phyloP scores from a whole-genome alignment of 2,888 invertebrate species.

The Volucella inflata region DNA sequence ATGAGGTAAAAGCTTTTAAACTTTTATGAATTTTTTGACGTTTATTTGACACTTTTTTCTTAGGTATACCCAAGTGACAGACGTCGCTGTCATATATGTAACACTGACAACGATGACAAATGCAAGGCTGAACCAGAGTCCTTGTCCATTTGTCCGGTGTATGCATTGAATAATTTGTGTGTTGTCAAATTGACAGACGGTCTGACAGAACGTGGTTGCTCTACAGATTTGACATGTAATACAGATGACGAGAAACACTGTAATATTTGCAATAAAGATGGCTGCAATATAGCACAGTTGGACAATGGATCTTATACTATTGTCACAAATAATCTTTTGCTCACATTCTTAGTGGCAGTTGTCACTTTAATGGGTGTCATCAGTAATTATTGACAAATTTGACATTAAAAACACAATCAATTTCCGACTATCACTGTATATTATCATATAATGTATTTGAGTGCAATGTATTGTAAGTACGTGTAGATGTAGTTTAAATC shows the following conservation, averaged over 20 bases:
- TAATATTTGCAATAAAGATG: constrained; percentile 77
- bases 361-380: constrained; percentile 31
- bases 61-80: constrained; percentile 80
- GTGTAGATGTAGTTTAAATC: constrained; percentile 48
- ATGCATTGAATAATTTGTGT: constrained; percentile 78
- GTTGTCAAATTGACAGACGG: constrained; percentile 72
- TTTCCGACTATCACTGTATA: constrained; percentile 62
- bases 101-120: constrained; percentile 74
- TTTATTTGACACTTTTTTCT: not conserved
- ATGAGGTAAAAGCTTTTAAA: constrained; percentile 69
- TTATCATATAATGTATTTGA: constrained; percentile 64
- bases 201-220: constrained; percentile 79
- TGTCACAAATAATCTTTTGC: constrained; percentile 45
- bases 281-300: constrained; percentile 79
- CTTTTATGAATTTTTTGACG: constrained; percentile 13
- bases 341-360: constrained; percentile 49
- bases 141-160: constrained; percentile 79
- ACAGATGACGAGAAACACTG: constrained; percentile 76
- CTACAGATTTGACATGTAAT: constrained; percentile 78
- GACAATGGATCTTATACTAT: constrained; percentile 42
- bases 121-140: constrained; percentile 77
- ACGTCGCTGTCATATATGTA: constrained; percentile 80
- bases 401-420: not conserved
- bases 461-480: too few relatives aligned
- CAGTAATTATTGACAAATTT: constrained; percentile 14